These are phyloP conservation scores for Acanthosepion pharaonis DNA, from an alignment of 2,888 invertebrate genomes.

Conservation along the genomic window DNA sequence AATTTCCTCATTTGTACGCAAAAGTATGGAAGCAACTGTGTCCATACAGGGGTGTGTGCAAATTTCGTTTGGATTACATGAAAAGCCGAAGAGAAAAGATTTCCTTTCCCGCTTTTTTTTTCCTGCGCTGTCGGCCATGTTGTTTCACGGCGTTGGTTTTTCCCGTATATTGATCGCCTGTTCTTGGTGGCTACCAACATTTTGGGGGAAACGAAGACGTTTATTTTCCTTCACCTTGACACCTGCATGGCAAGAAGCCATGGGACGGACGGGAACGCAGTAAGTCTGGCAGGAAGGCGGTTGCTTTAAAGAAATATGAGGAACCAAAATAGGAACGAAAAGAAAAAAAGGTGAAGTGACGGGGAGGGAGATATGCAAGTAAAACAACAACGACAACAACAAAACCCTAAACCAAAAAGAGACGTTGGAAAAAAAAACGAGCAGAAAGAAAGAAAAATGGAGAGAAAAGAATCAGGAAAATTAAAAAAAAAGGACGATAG, in stretches of 20 bases:
- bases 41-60: not conserved
- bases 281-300: not conserved
- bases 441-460: too few species aligned
- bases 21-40: not conserved
- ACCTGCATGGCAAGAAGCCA: not conserved
- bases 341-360: too few species aligned
- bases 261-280: not conserved
- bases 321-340: too few species aligned
- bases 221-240: not conserved
- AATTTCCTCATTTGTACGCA: not conserved
- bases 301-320: too few species aligned
- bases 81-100: not conserved
- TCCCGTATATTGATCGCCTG: not conserved
- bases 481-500: too few species aligned
- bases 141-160: not conserved
- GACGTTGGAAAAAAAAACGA: too few species aligned
- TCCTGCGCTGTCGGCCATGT: not conserved
- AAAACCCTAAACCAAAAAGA: too few species aligned
- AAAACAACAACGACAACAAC: too few species aligned
- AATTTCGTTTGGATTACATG: not conserved
- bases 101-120: not conserved
- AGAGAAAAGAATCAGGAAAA: too few species aligned
- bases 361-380: too few species aligned
- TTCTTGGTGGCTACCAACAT: not conserved
- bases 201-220: not conserved